Evolutionary conservation across 2,888 invertebrate species (phyloP).

Genomic region (Eristalis intricaria): DNA sequence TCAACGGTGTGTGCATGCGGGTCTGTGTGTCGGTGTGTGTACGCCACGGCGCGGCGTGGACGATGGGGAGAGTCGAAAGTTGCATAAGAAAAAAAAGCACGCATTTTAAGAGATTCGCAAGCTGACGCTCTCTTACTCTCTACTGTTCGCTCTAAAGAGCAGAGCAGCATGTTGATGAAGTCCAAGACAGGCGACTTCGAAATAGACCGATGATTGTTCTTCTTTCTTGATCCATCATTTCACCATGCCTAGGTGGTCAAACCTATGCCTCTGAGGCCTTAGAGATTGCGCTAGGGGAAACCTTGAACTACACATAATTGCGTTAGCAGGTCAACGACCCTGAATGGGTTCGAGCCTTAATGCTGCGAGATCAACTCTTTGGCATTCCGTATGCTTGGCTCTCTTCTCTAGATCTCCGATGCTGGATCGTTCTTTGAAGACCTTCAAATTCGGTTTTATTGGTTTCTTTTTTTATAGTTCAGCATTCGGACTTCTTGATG

Average conservation of each 20-base stretch:
- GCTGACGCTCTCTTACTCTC: neutral
- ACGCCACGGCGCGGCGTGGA: neutral
- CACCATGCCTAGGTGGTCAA: neutral
- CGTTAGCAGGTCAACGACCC: neutral
- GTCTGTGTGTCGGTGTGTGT: too few relatives aligned
- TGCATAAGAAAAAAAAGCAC: conserved; percentile 3
- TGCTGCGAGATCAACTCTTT: neutral
- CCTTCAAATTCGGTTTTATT: neutral
- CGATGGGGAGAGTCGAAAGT: neutral
- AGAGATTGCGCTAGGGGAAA: neutral
- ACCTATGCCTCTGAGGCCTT: neutral
- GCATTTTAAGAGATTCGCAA: neutral
- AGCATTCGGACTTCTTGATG: neutral
- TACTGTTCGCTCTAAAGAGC: neutral
- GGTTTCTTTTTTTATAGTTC: neutral
- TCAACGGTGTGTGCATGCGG: neutral
- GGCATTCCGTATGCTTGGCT: neutral
- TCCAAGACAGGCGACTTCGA: neutral
- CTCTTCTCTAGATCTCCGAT: neutral
- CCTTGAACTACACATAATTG: neutral
- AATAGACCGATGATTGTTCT: neutral
- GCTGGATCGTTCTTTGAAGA: neutral
- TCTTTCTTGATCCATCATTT: neutral
- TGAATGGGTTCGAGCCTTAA: neutral
- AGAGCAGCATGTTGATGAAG: neutral